phyloP scores from a whole-genome alignment of 2,797 vertebrate species.

The Gymnoscopelus microlampas region DNA sequence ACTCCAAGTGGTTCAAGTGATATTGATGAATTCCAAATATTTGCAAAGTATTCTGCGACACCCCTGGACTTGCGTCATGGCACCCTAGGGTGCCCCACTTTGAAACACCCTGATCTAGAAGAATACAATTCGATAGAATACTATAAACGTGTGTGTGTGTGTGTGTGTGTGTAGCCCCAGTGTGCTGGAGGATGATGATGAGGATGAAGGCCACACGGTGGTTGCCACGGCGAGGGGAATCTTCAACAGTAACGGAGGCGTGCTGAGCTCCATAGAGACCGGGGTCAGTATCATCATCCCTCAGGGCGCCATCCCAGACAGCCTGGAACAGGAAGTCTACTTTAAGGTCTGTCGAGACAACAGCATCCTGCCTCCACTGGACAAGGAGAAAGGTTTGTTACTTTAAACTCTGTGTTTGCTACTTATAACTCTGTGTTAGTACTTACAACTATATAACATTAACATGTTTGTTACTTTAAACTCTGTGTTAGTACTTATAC shows the following conservation, averaged over 20 bases:
- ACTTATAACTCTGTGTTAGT: no score
- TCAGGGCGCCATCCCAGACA: slow-evolving; percentile 96
- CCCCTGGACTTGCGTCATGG: no score
- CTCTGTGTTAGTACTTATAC: no score
- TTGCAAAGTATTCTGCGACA: no score
- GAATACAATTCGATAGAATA: no score
- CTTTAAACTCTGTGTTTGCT: no score
- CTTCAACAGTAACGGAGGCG: slow-evolving; percentile 97
- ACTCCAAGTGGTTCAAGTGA: no score
- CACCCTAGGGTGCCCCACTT: no score
- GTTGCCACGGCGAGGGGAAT: slow-evolving; percentile 96
- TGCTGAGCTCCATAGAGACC: slow-evolving; percentile 97
- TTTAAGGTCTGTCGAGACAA: slow-evolving; percentile 99
- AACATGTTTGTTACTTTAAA: no score
- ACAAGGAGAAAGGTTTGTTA: slow-evolving; percentile 90
- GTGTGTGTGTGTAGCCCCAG: slow-evolving; percentile 83
- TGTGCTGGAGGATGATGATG: slow-evolving; percentile 94
- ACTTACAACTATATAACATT: no score
- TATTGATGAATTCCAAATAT: no score
- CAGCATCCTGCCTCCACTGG: slow-evolving; percentile 97
- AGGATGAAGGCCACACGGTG: slow-evolving; percentile 97
- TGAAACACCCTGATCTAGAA: no score
- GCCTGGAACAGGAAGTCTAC: slow-evolving; percentile 98
- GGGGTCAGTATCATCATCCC: slow-evolving; percentile 99
- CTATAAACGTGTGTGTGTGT: slow-evolving; percentile 35